Evolutionary conservation across 92 coral and sea anemone genomes (phyloP).

Genomic region (Porites divaricata): DNA sequence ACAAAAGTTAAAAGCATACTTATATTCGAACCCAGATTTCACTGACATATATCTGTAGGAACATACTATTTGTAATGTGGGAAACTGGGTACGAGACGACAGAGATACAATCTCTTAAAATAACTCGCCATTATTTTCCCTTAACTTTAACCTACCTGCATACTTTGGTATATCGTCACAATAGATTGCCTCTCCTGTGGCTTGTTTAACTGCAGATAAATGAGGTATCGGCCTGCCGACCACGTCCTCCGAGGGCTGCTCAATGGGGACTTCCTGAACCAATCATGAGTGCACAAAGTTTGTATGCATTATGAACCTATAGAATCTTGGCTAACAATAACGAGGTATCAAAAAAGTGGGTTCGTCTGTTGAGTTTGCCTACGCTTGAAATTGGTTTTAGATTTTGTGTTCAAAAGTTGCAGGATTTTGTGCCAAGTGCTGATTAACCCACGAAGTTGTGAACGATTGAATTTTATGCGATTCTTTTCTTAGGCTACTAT

Average conservation of each 20-base stretch:
- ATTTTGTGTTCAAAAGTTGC: neutral
- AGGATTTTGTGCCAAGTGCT: neutral
- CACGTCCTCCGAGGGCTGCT: constrained; percentile 73
- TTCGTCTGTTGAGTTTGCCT: neutral
- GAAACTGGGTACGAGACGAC: too few species aligned
- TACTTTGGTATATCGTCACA: constrained; percentile 84
- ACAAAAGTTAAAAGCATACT: too few species aligned
- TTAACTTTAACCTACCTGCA: constrained; percentile 44
- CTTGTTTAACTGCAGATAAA: constrained; percentile 78
- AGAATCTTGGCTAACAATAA: neutral
- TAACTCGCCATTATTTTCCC: neutral
- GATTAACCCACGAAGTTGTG: neutral
- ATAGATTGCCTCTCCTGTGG: constrained; percentile 87
- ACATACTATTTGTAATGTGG: too few species aligned
- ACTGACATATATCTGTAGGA: too few species aligned
- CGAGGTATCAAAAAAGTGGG: neutral
- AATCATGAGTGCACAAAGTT: neutral
- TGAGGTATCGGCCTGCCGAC: constrained; percentile 82
- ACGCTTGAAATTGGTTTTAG: neutral
- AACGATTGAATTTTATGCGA: neutral
- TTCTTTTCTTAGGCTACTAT: too few species aligned
- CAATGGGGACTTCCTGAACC: constrained; percentile 80
- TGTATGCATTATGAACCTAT: neutral
- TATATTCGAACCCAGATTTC: too few species aligned
- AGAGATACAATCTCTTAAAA: too few species aligned